A percentile compares a stretch with the other conserved stretches of the same genome.
Conservation (phyloP, 1,140 invertebrate genomes). For the Drosophila insularis region DNA sequence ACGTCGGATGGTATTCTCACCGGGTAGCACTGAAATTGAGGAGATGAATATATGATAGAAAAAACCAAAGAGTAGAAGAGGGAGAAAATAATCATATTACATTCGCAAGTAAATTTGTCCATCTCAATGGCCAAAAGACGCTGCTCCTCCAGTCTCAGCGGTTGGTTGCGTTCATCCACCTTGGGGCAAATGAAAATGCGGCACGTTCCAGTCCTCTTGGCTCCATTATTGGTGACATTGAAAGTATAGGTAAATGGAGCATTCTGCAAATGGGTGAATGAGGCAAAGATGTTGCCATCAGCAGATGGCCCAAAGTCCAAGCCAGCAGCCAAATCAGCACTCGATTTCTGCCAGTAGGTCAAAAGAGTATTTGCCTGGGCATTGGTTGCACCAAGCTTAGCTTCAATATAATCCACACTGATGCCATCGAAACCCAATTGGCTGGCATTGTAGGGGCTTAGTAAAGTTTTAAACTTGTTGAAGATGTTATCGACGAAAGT, state of each 20-base stretch:
- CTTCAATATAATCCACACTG: constrained; percentile 75
- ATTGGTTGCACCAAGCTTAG: constrained; percentile 74
- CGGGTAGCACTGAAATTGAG: constrained; percentile 83
- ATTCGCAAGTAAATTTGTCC: constrained; percentile 84
- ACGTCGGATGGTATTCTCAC: constrained; percentile 84
- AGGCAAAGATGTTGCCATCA: constrained; percentile 84
- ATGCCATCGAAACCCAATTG: constrained; percentile 79
- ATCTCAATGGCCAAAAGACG: constrained; percentile 84
- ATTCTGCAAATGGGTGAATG: constrained; percentile 87
- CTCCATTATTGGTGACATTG: constrained; percentile 81
- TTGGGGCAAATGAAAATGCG: constrained; percentile 86
- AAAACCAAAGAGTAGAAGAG: neutral
- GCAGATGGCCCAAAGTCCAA: constrained; percentile 84
- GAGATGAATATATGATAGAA: constrained; percentile 12
- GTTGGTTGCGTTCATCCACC: constrained; percentile 84
- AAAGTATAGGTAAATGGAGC: constrained; percentile 85
- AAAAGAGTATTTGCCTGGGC: constrained; percentile 81
- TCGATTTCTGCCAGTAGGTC: constrained; percentile 86
- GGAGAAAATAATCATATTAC: constrained; percentile 78
- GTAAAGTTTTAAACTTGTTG: constrained; percentile 85
- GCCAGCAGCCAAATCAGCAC: constrained; percentile 85
- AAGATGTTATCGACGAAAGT: constrained; percentile 86
- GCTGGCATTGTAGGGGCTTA: constrained; percentile 85
- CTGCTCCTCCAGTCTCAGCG: constrained; percentile 83
- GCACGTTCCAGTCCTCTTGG: constrained; percentile 83